phyloP scores from a whole-genome alignment of 2,113 vertebrate genomes.

The Heteronetta atricapilla region DNA sequence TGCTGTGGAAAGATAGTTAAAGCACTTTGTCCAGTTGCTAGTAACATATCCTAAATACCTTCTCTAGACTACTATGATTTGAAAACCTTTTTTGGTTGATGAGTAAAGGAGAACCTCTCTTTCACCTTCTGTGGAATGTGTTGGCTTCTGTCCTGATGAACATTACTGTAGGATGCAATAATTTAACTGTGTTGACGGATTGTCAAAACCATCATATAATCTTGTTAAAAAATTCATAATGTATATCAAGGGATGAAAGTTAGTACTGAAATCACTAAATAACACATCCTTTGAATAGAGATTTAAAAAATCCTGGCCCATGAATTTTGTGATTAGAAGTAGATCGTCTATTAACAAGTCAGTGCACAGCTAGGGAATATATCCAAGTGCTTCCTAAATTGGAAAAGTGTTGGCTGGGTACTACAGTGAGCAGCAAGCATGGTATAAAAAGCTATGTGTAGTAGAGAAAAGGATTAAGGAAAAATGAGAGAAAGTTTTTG shows the following conservation, averaged over 20 bases:
- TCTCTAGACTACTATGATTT: accelerated
- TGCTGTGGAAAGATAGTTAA: not conserved
- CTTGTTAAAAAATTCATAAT: not conserved
- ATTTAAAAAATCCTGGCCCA: not conserved
- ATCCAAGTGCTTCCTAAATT: slow-evolving; percentile 46
- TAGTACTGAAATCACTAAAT: slow-evolving; percentile 29
- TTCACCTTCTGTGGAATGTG: slow-evolving; percentile 28
- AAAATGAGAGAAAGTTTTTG: not conserved
- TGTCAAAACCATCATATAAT: not conserved
- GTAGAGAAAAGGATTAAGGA: slow-evolving; percentile 17
- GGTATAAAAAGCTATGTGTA: slow-evolving; percentile 19
- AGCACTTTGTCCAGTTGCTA: not conserved
- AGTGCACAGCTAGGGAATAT: not conserved
- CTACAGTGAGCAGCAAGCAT: not conserved
- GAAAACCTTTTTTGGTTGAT: slow-evolving; percentile 59
- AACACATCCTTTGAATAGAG: slow-evolving; percentile 1
- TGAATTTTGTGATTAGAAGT: slow-evolving; percentile 41
- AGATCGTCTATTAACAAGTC: slow-evolving; percentile 23
- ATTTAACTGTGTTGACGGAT: slow-evolving; percentile 15
- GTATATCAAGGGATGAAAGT: not conserved
- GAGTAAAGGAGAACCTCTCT: not conserved
- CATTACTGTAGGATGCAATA: slow-evolving; percentile 1
- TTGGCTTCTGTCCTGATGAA: slow-evolving; percentile 30
- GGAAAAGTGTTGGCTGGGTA: not conserved
- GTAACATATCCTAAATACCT: not conserved